These are phyloP conservation scores for Phragmatobia fuliginosa DNA, from an alignment of 2,888 invertebrate species.

Conservation along the genomic window DNA sequence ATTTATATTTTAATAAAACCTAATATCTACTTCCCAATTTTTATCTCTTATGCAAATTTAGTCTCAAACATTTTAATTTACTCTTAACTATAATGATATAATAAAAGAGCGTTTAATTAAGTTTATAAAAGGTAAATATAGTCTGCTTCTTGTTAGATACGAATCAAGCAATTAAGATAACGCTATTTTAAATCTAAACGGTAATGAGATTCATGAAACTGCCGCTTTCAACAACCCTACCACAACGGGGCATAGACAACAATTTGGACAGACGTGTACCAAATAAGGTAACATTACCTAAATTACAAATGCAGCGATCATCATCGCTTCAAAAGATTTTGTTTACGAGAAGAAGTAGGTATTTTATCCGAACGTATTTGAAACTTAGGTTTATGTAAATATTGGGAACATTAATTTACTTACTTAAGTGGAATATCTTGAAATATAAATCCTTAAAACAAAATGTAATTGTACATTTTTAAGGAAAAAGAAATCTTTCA, in stretches of 20 bases:
- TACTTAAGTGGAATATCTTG: not conserved
- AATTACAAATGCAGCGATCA: constrained; percentile 52
- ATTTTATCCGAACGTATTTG: not conserved
- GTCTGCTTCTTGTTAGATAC: constrained; percentile 38
- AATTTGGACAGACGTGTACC: constrained; percentile 53
- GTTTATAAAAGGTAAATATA: constrained; percentile 42
- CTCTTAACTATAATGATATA: constrained; percentile 14
- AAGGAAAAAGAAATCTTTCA: too few species aligned
- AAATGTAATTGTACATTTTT: not conserved
- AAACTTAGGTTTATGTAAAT: constrained; percentile 2
- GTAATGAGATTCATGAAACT: constrained; percentile 57
- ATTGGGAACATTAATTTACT: not conserved
- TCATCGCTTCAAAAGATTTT: constrained; percentile 47
- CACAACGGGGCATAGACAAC: constrained; percentile 51
- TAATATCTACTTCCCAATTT: not conserved
- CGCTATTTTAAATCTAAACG: constrained; percentile 59
- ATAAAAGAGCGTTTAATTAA: constrained; percentile 20
- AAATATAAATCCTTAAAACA: not conserved
- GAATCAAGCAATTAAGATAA: constrained; percentile 58
- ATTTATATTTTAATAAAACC: too few species aligned
- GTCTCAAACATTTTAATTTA: not conserved
- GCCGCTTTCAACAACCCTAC: constrained; percentile 47
- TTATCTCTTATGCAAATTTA: not conserved
- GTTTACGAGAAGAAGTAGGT: constrained; percentile 1
- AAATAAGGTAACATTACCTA: constrained; percentile 66